These are phyloP conservation scores for Sorex maritimensis DNA, from an alignment of 2,797 vertebrate species.

Conservation along the genomic window DNA sequence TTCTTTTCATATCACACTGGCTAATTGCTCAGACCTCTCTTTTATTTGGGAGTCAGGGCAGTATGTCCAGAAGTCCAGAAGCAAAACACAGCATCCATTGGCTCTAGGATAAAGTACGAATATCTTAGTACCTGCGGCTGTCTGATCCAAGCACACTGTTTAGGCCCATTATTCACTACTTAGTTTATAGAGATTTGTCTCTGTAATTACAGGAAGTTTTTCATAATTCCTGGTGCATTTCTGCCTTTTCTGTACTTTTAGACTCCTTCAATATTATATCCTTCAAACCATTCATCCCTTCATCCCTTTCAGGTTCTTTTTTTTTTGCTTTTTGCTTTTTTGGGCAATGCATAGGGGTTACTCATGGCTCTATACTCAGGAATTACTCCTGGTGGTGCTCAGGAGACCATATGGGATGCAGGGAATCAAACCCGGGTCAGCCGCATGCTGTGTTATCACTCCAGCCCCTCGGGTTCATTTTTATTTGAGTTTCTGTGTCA, in stretches of 20 bases:
- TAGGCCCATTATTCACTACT: neutral
- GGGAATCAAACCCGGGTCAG: too few species aligned
- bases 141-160: neutral
- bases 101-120: neutral
- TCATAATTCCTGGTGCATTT: neutral
- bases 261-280: neutral
- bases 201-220: neutral
- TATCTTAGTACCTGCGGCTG: neutral
- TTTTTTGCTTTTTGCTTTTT: too few species aligned
- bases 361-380: too few species aligned
- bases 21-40: neutral
- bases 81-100: neutral
- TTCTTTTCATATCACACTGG: neutral
- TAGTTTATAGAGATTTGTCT: neutral
- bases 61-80: neutral
- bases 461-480: too few species aligned
- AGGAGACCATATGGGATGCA: too few species aligned
- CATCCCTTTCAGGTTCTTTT: neutral
- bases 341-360: too few species aligned
- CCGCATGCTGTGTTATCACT: too few species aligned
- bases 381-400: too few species aligned
- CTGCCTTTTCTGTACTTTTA: neutral
- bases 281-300: neutral
- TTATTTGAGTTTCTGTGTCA: too few species aligned
- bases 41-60: neutral